Base-by-base conservation (phyloP, 2,888 invertebrate genomes). In the Clitarchus hookeri region DNA sequence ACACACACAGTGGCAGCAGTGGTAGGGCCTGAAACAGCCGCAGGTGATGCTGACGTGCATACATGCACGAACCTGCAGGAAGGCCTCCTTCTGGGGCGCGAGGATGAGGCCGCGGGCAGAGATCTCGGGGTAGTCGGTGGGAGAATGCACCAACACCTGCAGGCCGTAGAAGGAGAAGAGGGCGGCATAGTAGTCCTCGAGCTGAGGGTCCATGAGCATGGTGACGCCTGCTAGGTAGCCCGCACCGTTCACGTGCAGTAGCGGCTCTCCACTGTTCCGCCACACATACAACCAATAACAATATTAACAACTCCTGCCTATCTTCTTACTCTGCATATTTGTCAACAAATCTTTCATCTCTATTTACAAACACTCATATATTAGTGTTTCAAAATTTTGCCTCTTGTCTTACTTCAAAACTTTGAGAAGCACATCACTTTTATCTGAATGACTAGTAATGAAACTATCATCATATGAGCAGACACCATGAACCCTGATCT, bases 81-180 rank as follows among this genome's bases (percentile, higher is more conserved):
- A 87, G 23, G 87, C 87, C 48, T 87, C 88, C 79, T 87, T 87
- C 54, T 78, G 84, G 6, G 87, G 88, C 0, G 87, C 65, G 9
- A 88, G 86, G 23, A 88, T 85, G 16, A 88, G 82, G 16, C 87
- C 88, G 16, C 87, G 83, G 6, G 88, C 87, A 8, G 87, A 85
- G n/a, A 87, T 87, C 54, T 88, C 88, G 0, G 88, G 88, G 78
- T 87, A 88, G 27, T 88, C 87, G 26, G 83, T 84, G 23, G 87
- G 87, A 0, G 86, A 83, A 27, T 88, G 88, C 16, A 88, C 86
- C 85, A 88, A 65, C 2, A 88, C 87, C 44, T 88, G 88, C 0
- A 87, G 77, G 23, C 88, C 88, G 84, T 87, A 88, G 80, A 88
- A 88, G 11, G 87, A 87, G 84, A 88, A 88, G 26, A 88, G 87